Conservation (phyloP, 1,140 invertebrate genomes). For the Heliconius melpomene region DNA sequence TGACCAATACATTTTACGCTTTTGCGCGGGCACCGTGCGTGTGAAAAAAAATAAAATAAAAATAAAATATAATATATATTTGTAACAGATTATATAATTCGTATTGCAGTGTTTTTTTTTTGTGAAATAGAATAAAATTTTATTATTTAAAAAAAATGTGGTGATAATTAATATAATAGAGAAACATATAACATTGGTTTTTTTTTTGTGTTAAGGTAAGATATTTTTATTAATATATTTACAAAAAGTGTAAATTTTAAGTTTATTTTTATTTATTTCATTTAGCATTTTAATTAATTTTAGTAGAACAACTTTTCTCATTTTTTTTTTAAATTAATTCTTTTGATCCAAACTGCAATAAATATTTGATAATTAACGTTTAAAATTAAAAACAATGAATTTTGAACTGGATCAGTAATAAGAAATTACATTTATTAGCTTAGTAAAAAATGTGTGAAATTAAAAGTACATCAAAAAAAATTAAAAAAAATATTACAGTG, state of each 20-base stretch:
- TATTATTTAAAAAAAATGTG: neutral
- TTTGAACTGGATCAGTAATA: too few species aligned
- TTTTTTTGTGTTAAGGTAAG: neutral
- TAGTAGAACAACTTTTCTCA: too few species aligned
- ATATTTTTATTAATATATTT: neutral
- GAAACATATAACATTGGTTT: neutral
- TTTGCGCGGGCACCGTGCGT: slow-evolving; percentile 47
- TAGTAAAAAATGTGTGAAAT: too few species aligned
- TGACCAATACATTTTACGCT: slow-evolving; percentile 50
- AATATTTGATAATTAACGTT: too few species aligned
- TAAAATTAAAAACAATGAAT: too few species aligned
- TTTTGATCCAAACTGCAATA: too few species aligned
- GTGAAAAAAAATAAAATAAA: slow-evolving; percentile 25
- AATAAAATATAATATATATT: neutral
- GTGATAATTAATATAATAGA: neutral
- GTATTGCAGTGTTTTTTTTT: neutral
- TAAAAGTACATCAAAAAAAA: too few species aligned
- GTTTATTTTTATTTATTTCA: neutral
- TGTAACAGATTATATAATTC: neutral
- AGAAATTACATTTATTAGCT: too few species aligned
- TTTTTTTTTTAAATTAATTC: too few species aligned
- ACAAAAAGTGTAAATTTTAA: neutral
- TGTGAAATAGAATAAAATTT: neutral
- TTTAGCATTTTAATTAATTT: neutral
- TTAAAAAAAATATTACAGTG: too few species aligned